These are phyloP conservation scores for Oscheius sp. DNA, from an alignment of 2,888 invertebrate species.

Conservation along the genomic window DNA sequence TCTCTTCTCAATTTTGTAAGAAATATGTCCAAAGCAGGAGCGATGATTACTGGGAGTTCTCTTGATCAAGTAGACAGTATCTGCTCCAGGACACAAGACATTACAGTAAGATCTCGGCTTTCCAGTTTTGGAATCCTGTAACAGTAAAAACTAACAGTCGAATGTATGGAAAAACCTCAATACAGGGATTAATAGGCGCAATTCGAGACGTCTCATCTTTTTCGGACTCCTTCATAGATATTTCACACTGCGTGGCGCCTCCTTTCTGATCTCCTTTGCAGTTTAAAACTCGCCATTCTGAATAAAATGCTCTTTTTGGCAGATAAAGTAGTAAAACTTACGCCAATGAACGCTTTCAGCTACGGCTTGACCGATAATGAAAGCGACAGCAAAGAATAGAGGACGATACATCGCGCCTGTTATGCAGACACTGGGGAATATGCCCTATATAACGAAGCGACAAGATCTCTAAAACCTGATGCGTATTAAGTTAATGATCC, in stretches of 20 bases:
- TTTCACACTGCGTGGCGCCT: conserved; percentile 62
- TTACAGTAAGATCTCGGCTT: conserved; percentile 68
- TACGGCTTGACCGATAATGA: conserved; percentile 1
- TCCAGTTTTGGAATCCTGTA: conserved; percentile 62
- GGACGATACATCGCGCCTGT: not conserved
- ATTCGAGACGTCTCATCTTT: conserved; percentile 58
- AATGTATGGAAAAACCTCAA: conserved; percentile 59
- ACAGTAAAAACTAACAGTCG: not conserved
- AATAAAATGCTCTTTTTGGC: conserved; percentile 8
- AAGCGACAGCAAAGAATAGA: conserved; percentile 4
- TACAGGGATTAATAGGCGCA: conserved; percentile 60
- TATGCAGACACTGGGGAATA: not conserved
- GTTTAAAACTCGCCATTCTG: conserved; percentile 69
- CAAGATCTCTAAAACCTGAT: conserved; percentile 29
- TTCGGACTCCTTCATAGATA: conserved; percentile 63
- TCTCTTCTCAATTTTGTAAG: conserved; percentile 64
- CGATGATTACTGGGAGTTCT: conserved; percentile 52
- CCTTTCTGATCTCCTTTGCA: conserved; percentile 55
- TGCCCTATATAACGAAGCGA: conserved; percentile 11
- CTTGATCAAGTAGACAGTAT: conserved; percentile 65
- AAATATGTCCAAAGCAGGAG: conserved; percentile 63
- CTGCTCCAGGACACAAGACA: conserved; percentile 65
- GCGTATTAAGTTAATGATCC: conserved; percentile 22
- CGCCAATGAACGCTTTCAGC: conserved; percentile 60
- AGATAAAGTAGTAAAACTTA: conserved; percentile 39